Evolutionary conservation across 1,140 invertebrate genomes (phyloP).

Genomic region (Eulimnadia texana): DNA sequence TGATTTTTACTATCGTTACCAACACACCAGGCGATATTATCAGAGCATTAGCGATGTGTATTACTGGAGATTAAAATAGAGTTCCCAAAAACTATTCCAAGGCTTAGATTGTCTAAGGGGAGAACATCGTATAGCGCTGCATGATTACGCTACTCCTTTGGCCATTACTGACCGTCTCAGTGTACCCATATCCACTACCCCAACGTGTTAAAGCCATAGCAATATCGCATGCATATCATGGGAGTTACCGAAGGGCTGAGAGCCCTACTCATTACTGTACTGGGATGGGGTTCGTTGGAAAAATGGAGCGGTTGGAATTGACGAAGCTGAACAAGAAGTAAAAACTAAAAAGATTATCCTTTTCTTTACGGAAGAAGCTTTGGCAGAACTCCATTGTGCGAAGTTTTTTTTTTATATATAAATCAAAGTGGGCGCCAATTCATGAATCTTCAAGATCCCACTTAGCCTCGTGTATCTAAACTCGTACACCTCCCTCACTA

Average conservation of each 20-base stretch:
- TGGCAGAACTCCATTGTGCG: background rate
- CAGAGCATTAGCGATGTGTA: too few species aligned
- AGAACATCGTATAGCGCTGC: background rate
- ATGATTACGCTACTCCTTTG: constrained; percentile 2
- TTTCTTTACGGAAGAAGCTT: constrained; percentile 20
- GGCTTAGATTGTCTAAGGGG: background rate
- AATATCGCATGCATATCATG: constrained; percentile 20
- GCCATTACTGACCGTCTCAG: constrained; percentile 5
- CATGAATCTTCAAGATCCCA: constrained; percentile 19
- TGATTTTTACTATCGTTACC: too few species aligned
- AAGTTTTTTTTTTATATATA: too few species aligned
- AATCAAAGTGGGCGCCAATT: constrained; percentile 22
- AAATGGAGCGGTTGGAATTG: constrained; percentile 29
- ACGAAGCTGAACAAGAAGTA: constrained; percentile 22
- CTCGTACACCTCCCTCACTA: constrained; percentile 27
- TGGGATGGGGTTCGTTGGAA: constrained; percentile 27
- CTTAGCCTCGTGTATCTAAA: background rate
- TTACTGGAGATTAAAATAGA: background rate
- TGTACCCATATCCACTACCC: background rate
- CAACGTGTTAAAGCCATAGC: constrained; percentile 20
- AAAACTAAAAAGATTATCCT: constrained; percentile 20
- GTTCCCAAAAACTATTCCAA: constrained; percentile 1
- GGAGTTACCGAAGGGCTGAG: constrained; percentile 25
- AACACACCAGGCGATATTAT: too few species aligned
- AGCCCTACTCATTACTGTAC: constrained; percentile 28